Base-by-base conservation (phyloP, 2,888 invertebrate species). In the Stomorhina lunata region DNA sequence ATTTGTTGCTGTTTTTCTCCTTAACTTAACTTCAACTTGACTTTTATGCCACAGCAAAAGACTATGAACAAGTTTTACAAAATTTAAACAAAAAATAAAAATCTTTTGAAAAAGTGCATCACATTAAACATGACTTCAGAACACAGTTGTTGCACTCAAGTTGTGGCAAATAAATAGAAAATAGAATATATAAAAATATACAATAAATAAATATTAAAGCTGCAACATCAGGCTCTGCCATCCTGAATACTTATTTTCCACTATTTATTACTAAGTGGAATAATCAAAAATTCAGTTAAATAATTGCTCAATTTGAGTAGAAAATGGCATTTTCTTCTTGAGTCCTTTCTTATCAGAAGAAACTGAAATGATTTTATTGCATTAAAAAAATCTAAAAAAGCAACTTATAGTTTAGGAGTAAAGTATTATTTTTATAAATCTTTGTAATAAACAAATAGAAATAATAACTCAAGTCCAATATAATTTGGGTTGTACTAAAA, bases 61-160 rank as follows among this genome's bases (percentile, higher is more conserved):
- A 72, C 29, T 29, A 71, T 34, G 5, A 61, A 72, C n/a, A 53
- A 50, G 22, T 61, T 61, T 17, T 43, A 34, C 12, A 55, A 27
- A 55, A 65, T 66, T 75, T 45, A 9, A 45, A 50, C 4, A 40
- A 27, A 9, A 40, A 9, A n/a, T 27, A 27, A 48, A 48, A 37
- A 71, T 29, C 10, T 72, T 57, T 22, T 55, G 48, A 43, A 71
- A 71, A 59, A 72, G 65, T 79, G 66, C 79, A 57, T 72, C 57
- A 50, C 59, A 72, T 79, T 66, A 57, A 65, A 43, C 32, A 72
- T 40, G 50, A 50, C 57, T 48, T 37, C 29, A 65, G 65, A 22
- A 50, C 48, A 59, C 59, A 79, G 79, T 79, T 79, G 65, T 72
- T 79, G 79, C 71, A n/a, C n/a, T 65, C 50, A 79, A 66, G 65